These are phyloP conservation scores for Escarpia spicata DNA, from an alignment of 2,888 invertebrate genomes.

Conservation along the genomic window DNA sequence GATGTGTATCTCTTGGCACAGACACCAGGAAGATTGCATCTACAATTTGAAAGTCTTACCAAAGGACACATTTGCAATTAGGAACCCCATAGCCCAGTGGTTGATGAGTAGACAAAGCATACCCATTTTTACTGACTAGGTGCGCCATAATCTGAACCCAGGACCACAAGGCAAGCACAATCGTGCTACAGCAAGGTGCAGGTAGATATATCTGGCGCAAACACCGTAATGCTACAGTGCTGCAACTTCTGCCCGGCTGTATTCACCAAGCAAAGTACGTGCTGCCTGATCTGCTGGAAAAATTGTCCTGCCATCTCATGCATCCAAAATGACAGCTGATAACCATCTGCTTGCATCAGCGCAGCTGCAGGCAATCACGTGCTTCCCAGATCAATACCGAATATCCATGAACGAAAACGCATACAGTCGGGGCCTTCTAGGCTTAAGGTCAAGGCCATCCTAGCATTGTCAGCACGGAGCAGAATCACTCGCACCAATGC, in stretches of 20 bases:
- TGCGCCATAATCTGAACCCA: not conserved
- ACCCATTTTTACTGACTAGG: not conserved
- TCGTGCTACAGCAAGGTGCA: not conserved
- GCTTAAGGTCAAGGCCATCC: not conserved
- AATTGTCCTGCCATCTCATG: slow-evolving; percentile 3
- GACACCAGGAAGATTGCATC: too few species aligned
- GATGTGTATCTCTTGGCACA: too few species aligned
- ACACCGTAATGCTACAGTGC: not conserved
- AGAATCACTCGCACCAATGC: not conserved
- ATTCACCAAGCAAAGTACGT: not conserved
- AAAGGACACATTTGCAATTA: not conserved
- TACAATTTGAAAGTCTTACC: not conserved
- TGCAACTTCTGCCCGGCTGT: not conserved
- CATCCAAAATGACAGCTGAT: not conserved
- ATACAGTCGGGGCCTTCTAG: not conserved
- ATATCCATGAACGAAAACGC: not conserved
- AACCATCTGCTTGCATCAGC: not conserved
- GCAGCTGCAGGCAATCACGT: slow-evolving; percentile 3
- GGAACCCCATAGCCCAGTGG: not conserved
- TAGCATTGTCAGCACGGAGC: not conserved
- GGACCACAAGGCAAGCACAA: not conserved
- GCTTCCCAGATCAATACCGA: slow-evolving; percentile 1
- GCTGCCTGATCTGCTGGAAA: not conserved
- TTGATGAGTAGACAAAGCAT: not conserved
- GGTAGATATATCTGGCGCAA: not conserved